Base-by-base conservation (phyloP, 1,140 invertebrate genomes). In the Drosophila pruinosa region DNA sequence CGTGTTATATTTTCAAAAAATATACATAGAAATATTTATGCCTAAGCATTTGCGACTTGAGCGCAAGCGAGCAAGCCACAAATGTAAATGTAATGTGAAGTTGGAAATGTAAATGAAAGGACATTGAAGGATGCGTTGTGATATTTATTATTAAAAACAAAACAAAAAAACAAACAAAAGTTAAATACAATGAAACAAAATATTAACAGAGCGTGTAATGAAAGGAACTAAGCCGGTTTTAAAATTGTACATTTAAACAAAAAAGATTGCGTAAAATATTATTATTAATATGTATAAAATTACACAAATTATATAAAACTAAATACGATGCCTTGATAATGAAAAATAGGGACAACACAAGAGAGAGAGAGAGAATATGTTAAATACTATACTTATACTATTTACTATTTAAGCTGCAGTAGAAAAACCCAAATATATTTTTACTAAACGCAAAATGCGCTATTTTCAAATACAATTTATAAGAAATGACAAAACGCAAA, bases 121-220 rank as follows among this genome's bases (percentile, higher is more conserved):
- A 71, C 45, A 53, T 19, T n/a, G 38, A 65, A 67, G 78, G 80
- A 90, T 90, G 88, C 82, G 88, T 90, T 90, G 88, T 90, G 88
- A 90, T 90, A 90, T 90, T 90, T 90, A 88, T 88, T 88, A 90
- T 90, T 72, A 78, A 78, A 88, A 82, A 75, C 63, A 57, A 75
- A 59, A 70, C 36, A 58, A 81, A 65, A 54, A 73, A 64, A 69
- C 50, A 65, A 64, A 72, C 43, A 41, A 58, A 63, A 63, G 62
- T 34, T 59, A 57, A 56, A 72, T 56, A 31, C 59, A 73, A 58
- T 59, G 39, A 74, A 74, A 64, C 10, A 21, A 61, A 62, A 64
- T 68, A 59, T 74, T 62, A 75, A 67, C 57, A 57, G 58, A 83
- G 58, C 57, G 82, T 74, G 22, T 89, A 88, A 82, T 89, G 82